Evolutionary conservation across 2,888 invertebrate species (phyloP).

Genomic region (Drosophila silvestris): DNA sequence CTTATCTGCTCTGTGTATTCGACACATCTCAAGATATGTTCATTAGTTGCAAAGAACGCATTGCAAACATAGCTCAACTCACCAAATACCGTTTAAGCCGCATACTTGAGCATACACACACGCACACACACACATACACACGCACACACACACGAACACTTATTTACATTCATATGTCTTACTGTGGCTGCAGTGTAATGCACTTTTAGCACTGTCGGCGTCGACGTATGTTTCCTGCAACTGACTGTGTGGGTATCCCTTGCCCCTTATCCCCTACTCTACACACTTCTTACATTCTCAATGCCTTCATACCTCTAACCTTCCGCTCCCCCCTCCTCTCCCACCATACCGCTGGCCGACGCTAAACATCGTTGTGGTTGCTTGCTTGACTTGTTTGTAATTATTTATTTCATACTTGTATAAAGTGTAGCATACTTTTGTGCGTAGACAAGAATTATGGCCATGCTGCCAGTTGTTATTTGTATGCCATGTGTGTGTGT

Average conservation of each 20-base stretch:
- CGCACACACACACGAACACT: neutral
- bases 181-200: conserved; percentile 57
- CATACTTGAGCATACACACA: conserved; percentile 26
- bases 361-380: conserved; percentile 45
- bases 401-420: conserved; percentile 71
- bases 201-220: conserved; percentile 65
- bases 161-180: conserved; percentile 4
- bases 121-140: no score
- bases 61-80: conserved; percentile 31
- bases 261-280: neutral
- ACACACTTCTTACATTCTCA: neutral
- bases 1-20: conserved; percentile 8
- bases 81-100: conserved; percentile 33
- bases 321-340: no score
- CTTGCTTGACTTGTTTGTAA: conserved; percentile 77
- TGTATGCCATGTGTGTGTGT: conserved; percentile 37
- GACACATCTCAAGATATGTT: conserved; percentile 36
- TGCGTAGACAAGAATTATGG: conserved; percentile 76
- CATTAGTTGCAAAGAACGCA: conserved; percentile 37
- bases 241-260: conserved; percentile 18
- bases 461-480: conserved; percentile 69
- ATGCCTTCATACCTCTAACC: neutral
- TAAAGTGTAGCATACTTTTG: conserved; percentile 73
- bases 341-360: neutral
- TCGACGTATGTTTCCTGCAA: conserved; percentile 60